Evolutionary conservation across 2,888 invertebrate species (phyloP).

Genomic region (Drosophila fungiperda): DNA sequence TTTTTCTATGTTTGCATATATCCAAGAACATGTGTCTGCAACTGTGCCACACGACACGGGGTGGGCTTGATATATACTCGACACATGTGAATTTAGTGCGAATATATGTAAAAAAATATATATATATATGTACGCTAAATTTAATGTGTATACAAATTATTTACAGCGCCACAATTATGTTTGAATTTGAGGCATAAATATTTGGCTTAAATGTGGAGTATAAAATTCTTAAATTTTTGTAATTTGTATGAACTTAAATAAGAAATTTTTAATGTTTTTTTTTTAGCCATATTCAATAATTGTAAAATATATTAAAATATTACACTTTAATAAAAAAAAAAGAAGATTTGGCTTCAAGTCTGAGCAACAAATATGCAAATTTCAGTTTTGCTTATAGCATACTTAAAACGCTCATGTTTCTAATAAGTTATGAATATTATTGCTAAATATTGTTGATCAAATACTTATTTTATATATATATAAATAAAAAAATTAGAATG

Average conservation of each 20-base stretch:
- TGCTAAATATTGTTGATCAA: not conserved
- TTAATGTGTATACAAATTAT: not conserved
- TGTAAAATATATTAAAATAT: too few species aligned
- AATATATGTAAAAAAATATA: not conserved
- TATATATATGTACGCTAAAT: not conserved
- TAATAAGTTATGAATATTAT: too few species aligned
- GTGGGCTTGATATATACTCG: slow-evolving; percentile 3
- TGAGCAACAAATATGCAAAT: not conserved
- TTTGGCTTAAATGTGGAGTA: not conserved
- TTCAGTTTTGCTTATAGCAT: not conserved
- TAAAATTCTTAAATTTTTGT: not conserved
- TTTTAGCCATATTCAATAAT: too few species aligned
- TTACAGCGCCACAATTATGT: not conserved
- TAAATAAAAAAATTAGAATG: not conserved
- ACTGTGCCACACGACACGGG: slow-evolving; percentile 11
- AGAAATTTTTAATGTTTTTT: not conserved
- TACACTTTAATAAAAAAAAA: not conserved
- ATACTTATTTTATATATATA: not conserved
- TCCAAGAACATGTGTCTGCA: slow-evolving; percentile 19
- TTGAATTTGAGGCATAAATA: not conserved
- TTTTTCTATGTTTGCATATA: not conserved
- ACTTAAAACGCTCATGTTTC: not conserved
- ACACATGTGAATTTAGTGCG: not conserved
- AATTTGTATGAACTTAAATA: not conserved
- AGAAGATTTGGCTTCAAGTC: not conserved